Evolutionary conservation across 35 echinoderm and acorn worm species (phyloP).

Genomic region (Chiridota heheva): DNA sequence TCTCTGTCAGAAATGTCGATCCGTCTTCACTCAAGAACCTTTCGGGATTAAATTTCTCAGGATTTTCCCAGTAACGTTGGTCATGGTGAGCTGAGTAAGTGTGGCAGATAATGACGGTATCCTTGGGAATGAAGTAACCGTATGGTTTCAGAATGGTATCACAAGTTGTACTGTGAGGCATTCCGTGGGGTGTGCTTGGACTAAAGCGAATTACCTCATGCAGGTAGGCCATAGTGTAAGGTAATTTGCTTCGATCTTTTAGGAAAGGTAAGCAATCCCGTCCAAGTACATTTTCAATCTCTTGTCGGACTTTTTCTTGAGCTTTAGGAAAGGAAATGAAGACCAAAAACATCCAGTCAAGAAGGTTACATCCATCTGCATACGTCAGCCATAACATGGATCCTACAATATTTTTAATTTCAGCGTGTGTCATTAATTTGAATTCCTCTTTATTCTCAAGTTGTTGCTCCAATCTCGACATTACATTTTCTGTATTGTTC

Average conservation of each 20-base stretch:
- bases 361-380: slow-evolving; percentile 79
- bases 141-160: slow-evolving; percentile 58
- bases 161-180: slow-evolving; percentile 78
- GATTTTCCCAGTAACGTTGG: slow-evolving; percentile 53
- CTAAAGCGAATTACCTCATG: slow-evolving; percentile 68
- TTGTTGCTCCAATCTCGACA: slow-evolving; percentile 63
- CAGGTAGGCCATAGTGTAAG: slow-evolving; percentile 76
- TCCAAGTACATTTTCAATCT: slow-evolving; percentile 67
- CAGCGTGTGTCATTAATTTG: slow-evolving; percentile 40
- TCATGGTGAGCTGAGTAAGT: slow-evolving; percentile 82
- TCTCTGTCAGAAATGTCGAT: no score
- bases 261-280: slow-evolving; percentile 58
- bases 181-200: slow-evolving; percentile 70
- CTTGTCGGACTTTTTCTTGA: slow-evolving; percentile 53
- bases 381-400: slow-evolving; percentile 73
- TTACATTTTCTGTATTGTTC: slow-evolving; percentile 62
- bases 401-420: slow-evolving; percentile 61
- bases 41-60: slow-evolving; percentile 66
- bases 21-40: slow-evolving; percentile 75
- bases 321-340: slow-evolving; percentile 65
- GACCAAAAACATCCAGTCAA: slow-evolving; percentile 65
- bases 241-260: slow-evolving; percentile 57
- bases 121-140: slow-evolving; percentile 71
- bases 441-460: slow-evolving; percentile 47
- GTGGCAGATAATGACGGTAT: slow-evolving; percentile 85